Base-by-base conservation (phyloP, 2,888 invertebrate species). In the Byasa hedistus region DNA sequence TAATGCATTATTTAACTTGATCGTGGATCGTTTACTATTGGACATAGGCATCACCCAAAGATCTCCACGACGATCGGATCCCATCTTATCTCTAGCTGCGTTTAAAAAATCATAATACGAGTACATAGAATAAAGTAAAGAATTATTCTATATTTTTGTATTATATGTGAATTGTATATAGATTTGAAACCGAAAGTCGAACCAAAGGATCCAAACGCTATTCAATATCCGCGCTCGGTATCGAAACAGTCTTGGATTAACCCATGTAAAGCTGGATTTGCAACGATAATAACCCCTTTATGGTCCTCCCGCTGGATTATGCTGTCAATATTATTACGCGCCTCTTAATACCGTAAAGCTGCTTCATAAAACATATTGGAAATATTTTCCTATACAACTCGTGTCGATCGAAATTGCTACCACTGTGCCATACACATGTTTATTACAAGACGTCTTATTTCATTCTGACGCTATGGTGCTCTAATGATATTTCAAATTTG, bases 241-340 rank as follows among this genome's bases (percentile, higher is more conserved):
- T 68, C 62, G 60, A 65, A 70, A 62, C 67, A 69, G 71, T 71
- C 75, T 72, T 71, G 81, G 80, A 82, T 85, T 83, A 83, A 79
- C 82, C 76, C 81, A 82, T 82, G 82, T 81, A 78, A 84, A 79
- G 83, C 82, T 74, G 87, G 87, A 87, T 89, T 88, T 86, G 84
- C 83, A 73, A 72, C 82, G 84, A 88, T 88, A 87, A 83, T 83
- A 80, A 77, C 77, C 83, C 78, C 79, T 87, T 89, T 89, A 89
- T 85, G 83, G 84, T 72, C 68, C 72, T 77, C 79, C 78, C 76
- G 75, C 76, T 74, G 87, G 89, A 89, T 90, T 89, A 90, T 78
- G 80, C 79, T 86, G 89, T 87, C 89, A 88, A 89, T 89, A 89
- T 88, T 89, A 90, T 89, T 89, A 89, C 87, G 80, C 86, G 89